Conservation (phyloP, 2,888 invertebrate genomes). For the Stenichneumon culpator region DNA sequence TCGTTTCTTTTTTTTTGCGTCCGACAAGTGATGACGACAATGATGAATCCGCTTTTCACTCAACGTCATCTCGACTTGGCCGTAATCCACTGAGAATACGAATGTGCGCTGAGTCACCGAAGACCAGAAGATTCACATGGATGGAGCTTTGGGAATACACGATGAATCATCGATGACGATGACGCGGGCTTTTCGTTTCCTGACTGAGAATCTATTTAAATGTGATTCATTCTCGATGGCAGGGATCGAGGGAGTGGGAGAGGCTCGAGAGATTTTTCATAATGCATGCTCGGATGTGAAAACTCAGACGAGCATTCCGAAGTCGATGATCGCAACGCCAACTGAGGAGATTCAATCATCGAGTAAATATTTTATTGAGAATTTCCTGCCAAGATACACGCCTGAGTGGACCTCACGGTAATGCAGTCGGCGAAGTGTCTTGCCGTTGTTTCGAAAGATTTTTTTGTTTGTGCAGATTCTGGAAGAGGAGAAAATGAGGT, state of each 20-base stretch:
- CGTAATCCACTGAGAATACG: slow-evolving; percentile 20
- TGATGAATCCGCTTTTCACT: slow-evolving; percentile 26
- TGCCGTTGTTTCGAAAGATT: not conserved
- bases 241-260: not conserved
- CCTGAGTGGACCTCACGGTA: not conserved
- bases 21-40: slow-evolving; percentile 1
- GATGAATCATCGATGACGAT: slow-evolving; percentile 55
- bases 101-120: slow-evolving; percentile 9
- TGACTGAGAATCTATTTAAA: slow-evolving; percentile 29
- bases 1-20: not conserved
- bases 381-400: not conserved
- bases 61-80: slow-evolving; percentile 42
- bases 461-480: not conserved
- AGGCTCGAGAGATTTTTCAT: not conserved
- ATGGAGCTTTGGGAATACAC: slow-evolving; percentile 47
- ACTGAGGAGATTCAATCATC: not conserved
- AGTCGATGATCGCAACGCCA: slow-evolving; percentile 3
- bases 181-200: slow-evolving; percentile 8
- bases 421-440: too few relatives aligned
- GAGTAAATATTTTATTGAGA: not conserved
- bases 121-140: not conserved
- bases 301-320: not conserved
- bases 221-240: slow-evolving; percentile 15
- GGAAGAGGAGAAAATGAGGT: too few relatives aligned
- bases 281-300: not conserved